Percentiles rank a stretch among this genome's conserved stretches.
These are phyloP conservation scores for Mantis religiosa DNA, from an alignment of 2,888 invertebrate genomes.

Conservation along the genomic window DNA sequence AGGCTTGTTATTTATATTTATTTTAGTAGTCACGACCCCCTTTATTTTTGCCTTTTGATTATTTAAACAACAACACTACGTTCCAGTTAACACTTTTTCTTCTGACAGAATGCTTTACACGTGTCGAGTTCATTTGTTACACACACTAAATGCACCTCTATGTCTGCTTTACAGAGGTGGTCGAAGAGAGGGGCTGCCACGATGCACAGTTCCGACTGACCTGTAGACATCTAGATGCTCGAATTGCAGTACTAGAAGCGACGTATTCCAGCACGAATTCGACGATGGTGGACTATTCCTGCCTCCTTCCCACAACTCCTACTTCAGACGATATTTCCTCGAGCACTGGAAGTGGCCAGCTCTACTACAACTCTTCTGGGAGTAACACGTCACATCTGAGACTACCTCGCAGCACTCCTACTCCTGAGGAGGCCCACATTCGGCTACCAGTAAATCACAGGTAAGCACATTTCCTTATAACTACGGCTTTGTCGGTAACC, in stretches of 20 bases:
- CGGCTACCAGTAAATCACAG: background rate
- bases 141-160: too few relatives aligned
- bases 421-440: background rate
- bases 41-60: too few relatives aligned
- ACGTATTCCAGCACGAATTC: constrained; percentile 46
- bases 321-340: background rate
- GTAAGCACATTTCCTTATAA: background rate
- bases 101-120: too few relatives aligned
- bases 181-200: constrained; percentile 59
- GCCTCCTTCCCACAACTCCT: background rate
- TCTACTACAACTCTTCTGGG: background rate
- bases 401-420: background rate
- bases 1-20: too few relatives aligned
- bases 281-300: background rate
- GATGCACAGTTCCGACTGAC: constrained; percentile 58
- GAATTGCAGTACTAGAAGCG: constrained; percentile 61
- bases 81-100: too few relatives aligned
- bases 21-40: too few relatives aligned
- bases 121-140: too few relatives aligned
- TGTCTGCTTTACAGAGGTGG: constrained; percentile 51
- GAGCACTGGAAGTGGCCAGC: background rate
- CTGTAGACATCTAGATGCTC: constrained; percentile 58
- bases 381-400: background rate
- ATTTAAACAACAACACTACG: too few relatives aligned
- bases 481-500: too few relatives aligned